Evolutionary conservation across 1,140 invertebrate genomes (phyloP).

Genomic region (Orchesella cincta): DNA sequence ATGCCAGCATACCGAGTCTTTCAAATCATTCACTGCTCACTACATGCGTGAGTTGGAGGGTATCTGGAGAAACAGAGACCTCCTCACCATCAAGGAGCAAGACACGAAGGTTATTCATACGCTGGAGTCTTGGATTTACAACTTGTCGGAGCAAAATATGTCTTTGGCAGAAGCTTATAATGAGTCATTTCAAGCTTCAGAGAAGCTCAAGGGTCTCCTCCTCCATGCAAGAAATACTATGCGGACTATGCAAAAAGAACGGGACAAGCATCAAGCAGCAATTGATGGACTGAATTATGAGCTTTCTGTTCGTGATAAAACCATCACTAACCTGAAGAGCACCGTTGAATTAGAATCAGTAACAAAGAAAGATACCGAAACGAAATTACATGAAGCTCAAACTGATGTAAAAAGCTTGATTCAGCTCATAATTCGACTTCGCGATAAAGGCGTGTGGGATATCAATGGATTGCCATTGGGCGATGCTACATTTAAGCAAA

Average conservation of each 20-base stretch:
- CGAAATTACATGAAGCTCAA: background rate
- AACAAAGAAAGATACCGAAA: background rate
- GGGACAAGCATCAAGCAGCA: background rate
- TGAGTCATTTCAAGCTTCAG: background rate
- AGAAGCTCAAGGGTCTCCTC: background rate
- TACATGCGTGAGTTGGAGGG: background rate
- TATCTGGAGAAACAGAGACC: background rate
- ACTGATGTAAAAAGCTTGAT: background rate
- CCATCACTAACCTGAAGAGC: background rate
- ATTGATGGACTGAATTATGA: background rate
- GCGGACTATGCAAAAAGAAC: background rate
- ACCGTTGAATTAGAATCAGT: background rate
- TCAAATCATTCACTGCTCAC: background rate
- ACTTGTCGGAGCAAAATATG: background rate
- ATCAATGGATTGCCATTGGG: background rate
- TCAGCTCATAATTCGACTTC: background rate
- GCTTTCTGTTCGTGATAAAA: background rate
- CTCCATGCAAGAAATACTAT: background rate
- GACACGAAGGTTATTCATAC: background rate
- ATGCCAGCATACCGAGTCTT: background rate
- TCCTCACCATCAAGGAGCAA: background rate
- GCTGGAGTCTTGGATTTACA: background rate
- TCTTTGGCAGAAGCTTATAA: background rate
- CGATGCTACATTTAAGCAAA: background rate
- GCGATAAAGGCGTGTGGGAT: slow-evolving; percentile 13